Evolutionary conservation across 2,888 invertebrate genomes (phyloP).

Genomic region (Pocota personata): DNA sequence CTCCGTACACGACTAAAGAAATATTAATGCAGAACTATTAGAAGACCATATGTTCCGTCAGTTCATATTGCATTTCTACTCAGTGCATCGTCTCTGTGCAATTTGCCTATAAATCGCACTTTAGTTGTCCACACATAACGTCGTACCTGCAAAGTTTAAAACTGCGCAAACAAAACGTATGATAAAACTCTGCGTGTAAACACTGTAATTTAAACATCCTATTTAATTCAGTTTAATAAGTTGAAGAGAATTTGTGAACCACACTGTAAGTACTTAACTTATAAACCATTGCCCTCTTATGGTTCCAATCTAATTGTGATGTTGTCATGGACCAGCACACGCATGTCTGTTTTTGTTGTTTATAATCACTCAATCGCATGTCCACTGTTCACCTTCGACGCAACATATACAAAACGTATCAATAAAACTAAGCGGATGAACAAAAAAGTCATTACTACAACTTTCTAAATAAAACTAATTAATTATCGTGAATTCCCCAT

Average conservation of each 20-base stretch:
- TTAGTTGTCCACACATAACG: no score
- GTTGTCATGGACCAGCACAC: slow-evolving; percentile 25
- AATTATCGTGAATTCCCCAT: slow-evolving; percentile 36
- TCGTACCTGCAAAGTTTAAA: no score
- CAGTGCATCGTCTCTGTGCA: no score
- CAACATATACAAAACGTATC: neutral
- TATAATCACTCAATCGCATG: slow-evolving; percentile 20
- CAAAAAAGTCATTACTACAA: slow-evolving; percentile 29
- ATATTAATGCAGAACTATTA: no score
- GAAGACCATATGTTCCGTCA: no score
- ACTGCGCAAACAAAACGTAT: no score
- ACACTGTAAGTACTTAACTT: neutral
- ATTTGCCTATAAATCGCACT: no score
- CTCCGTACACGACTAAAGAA: no score
- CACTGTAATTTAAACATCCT: no score
- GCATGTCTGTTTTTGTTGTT: neutral
- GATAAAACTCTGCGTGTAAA: no score
- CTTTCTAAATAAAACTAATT: slow-evolving; percentile 56
- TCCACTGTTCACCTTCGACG: neutral
- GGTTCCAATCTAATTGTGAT: slow-evolving; percentile 13
- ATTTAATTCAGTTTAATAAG: neutral
- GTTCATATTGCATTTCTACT: no score
- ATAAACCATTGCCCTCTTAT: slow-evolving; percentile 13
- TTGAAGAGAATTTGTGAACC: neutral
- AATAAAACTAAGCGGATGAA: neutral